Conservation (phyloP, 2,888 invertebrate genomes). For the Mechanitis messenoides region DNA sequence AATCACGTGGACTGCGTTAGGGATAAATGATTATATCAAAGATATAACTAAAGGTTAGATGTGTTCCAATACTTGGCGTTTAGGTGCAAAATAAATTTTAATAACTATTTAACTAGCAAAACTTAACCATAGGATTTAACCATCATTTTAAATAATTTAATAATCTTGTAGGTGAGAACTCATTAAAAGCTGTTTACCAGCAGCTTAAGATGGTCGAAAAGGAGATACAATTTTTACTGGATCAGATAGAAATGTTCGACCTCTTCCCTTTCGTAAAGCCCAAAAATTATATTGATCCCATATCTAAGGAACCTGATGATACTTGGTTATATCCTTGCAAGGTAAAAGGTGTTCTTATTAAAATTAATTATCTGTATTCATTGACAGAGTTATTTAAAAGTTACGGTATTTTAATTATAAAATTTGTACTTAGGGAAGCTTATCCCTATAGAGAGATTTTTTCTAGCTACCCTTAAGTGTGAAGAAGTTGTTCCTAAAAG, state of each 20-base stretch:
- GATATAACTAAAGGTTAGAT: constrained; percentile 63
- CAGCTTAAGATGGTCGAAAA: constrained; percentile 82
- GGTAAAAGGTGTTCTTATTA: constrained; percentile 37
- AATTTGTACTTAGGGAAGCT: too few relatives aligned
- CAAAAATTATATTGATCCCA: constrained; percentile 50
- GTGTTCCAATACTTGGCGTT: too few relatives aligned
- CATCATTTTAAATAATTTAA: too few relatives aligned
- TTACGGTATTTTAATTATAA: too few relatives aligned
- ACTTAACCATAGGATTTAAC: too few relatives aligned
- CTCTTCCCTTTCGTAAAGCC: constrained; percentile 71
- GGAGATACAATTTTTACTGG: constrained; percentile 77
- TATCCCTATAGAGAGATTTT: too few relatives aligned
- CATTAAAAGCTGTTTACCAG: constrained; percentile 79
- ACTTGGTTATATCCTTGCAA: constrained; percentile 68
- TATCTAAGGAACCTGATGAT: constrained; percentile 49
- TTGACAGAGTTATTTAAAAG: too few relatives aligned
- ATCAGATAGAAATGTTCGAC: constrained; percentile 75
- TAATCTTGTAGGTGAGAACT: constrained; percentile 61
- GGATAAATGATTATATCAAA: constrained; percentile 83
- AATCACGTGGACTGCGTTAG: constrained; percentile 91
- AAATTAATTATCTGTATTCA: not conserved
- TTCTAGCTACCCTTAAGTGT: too few relatives aligned
- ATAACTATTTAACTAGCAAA: too few relatives aligned
- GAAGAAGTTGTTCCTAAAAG: too few relatives aligned
- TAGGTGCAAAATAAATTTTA: not conserved